These are phyloP conservation scores for Balanococcus diminutus DNA, from an alignment of 2,888 invertebrate species.

Conservation along the genomic window DNA sequence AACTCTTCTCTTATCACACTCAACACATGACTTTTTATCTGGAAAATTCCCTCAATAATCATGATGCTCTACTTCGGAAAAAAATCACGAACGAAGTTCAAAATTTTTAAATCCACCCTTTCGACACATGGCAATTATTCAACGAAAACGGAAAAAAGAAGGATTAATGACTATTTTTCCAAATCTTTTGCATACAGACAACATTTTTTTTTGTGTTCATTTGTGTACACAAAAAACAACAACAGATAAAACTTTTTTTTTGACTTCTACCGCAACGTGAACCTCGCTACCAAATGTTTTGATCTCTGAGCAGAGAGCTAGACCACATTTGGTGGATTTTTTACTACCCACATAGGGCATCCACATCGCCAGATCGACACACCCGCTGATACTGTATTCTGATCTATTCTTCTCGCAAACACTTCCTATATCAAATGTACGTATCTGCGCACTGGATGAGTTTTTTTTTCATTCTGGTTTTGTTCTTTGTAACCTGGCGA, in stretches of 20 bases:
- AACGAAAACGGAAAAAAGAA: no score
- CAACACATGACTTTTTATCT: background rate
- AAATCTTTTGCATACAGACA: no score
- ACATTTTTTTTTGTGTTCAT: no score
- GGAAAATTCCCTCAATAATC: background rate
- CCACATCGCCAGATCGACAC: background rate
- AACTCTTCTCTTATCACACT: background rate
- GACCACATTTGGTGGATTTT: background rate
- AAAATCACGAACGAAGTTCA: background rate
- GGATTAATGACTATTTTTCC: no score
- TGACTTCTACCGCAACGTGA: background rate
- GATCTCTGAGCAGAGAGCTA: background rate
- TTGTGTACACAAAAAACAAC: no score
- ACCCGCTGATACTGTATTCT: background rate
- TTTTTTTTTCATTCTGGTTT: background rate
- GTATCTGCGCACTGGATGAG: background rate
- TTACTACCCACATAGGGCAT: background rate
- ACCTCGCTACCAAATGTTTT: background rate
- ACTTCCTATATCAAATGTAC: background rate
- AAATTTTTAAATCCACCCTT: no score
- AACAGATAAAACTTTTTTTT: background rate
- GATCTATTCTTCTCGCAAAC: background rate
- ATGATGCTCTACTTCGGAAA: no score
- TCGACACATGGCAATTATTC: no score
- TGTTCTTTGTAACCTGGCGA: background rate